Conservation (phyloP, 1,140 invertebrate genomes). For the Chionoecetes opilio region DNA sequence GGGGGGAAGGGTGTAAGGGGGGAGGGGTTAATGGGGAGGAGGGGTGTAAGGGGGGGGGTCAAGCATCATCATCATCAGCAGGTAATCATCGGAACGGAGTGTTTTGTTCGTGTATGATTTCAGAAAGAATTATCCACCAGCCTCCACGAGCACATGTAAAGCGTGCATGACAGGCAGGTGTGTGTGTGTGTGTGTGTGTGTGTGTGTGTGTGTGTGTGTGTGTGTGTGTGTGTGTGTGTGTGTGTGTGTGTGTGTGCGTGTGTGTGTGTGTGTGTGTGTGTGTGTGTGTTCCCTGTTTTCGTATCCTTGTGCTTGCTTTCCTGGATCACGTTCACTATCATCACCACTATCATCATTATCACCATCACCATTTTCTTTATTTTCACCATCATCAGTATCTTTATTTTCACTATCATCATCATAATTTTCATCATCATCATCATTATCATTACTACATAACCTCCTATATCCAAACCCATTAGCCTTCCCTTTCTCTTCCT, state of each 20-base stretch:
- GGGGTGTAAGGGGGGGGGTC: background rate
- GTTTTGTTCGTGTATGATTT: slow-evolving; percentile 21
- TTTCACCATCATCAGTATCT: too few relatives aligned
- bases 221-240: slow-evolving; percentile 23
- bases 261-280: slow-evolving; percentile 22
- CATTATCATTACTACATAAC: too few relatives aligned
- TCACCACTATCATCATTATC: background rate
- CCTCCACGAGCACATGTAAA: background rate
- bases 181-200: background rate
- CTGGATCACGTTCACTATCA: background rate
- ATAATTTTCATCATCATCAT: too few relatives aligned
- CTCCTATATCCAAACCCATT: too few relatives aligned
- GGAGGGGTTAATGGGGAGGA: background rate
- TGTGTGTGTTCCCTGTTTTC: background rate
- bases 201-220: background rate
- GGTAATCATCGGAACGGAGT: background rate
- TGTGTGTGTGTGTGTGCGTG: slow-evolving; percentile 25
- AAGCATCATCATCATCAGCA: background rate
- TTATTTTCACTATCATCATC: too few relatives aligned
- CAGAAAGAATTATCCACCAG: background rate
- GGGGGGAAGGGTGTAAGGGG: background rate
- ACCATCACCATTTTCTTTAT: background rate
- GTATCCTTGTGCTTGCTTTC: background rate
- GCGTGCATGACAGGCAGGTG: background rate
- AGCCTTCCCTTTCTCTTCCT: too few relatives aligned